Conservation (phyloP, 92 coral and sea anemone species). For the Meandrina meandrites region DNA sequence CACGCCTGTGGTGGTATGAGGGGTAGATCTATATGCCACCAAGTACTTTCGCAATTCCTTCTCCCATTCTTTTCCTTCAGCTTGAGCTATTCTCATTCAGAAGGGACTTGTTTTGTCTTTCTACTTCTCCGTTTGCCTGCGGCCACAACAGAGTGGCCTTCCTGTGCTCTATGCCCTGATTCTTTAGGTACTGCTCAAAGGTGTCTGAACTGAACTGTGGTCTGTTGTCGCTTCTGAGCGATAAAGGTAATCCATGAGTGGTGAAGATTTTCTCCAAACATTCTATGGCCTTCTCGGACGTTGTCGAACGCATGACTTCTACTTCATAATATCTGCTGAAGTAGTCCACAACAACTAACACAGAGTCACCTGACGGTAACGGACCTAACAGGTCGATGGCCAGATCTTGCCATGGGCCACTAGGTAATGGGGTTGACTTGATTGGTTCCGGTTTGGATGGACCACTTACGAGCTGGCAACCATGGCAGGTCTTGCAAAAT, state of each 20-base stretch:
- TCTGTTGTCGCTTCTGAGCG: conserved; percentile 7
- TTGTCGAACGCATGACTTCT: conserved; percentile 36
- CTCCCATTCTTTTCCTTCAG: too few relatives aligned
- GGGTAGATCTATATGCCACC: conserved; percentile 5
- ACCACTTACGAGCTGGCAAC: conserved; percentile 22
- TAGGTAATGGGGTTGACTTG: conserved; percentile 16
- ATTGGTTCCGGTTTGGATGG: background rate
- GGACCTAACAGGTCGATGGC: conserved; percentile 61
- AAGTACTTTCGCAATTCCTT: background rate
- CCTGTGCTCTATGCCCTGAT: conserved; percentile 24
- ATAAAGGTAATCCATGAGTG: conserved; percentile 37
- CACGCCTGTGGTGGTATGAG: conserved; percentile 9
- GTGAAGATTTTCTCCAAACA: conserved; percentile 36
- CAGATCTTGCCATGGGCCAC: conserved; percentile 39
- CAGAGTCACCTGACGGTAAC: conserved; percentile 46
- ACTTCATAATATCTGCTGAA: conserved; percentile 51
- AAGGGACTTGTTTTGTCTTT: background rate
- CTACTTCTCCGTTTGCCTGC: background rate
- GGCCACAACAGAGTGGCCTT: background rate
- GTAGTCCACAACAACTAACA: conserved; percentile 31
- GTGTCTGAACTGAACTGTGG: background rate
- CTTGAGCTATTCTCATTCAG: background rate
- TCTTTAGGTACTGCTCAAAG: background rate
- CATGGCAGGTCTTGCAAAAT: conserved; percentile 34
- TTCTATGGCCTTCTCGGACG: conserved; percentile 10